Base-by-base conservation (phyloP, 2,888 invertebrate genomes). In the Xestia xanthographa region DNA sequence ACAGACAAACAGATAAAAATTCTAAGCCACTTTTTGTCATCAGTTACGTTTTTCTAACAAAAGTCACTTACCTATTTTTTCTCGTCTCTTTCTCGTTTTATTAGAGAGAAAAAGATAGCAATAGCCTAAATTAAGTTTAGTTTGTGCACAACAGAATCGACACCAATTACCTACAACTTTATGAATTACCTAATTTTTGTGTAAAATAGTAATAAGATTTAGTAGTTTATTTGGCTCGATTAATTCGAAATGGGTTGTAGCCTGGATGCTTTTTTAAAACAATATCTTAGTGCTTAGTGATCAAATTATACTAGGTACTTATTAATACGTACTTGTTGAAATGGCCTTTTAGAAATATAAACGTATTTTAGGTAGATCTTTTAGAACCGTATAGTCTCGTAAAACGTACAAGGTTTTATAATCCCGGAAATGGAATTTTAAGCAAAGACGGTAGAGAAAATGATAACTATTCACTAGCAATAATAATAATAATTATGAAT, bases 401-500 rank as follows among this genome's bases (percentile, higher is more conserved):
- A 72, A 69, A 70, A 74, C 62, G 14, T 60, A 45, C n/a, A 58
- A 56, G 41, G n/a, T 66, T 73, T 70, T 63, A 63, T 67, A 73
- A 73, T 80, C 69, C 63, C 62, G 80, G 74, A 69, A 69, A 84
- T 63, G 9, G n/a, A 66, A 70, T 70, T 73, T 72, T 74, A 58
- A 58, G 66, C 41, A 63, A 85, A 63, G 0, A 38, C n/a, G 5
- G 14, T 12, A 63, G 48, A 50, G 68, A 67, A 70, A 80, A 80
- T 62, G 1, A 29, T 66, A 20, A 50, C 43, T 34, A 56, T 2
- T 17, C 20, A 45, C 34, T 0, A 43, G 45, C 3, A 63, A 29
- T 48, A 34, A 67, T 56, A 34, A 67, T 56, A 60, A 53, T 80
- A 9, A 73, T 68, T 56, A 60, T 73, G 2, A 34, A 58, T 80